These are phyloP conservation scores for Ectemnius lituratus DNA, from an alignment of 2,888 invertebrate genomes.

Conservation along the genomic window DNA sequence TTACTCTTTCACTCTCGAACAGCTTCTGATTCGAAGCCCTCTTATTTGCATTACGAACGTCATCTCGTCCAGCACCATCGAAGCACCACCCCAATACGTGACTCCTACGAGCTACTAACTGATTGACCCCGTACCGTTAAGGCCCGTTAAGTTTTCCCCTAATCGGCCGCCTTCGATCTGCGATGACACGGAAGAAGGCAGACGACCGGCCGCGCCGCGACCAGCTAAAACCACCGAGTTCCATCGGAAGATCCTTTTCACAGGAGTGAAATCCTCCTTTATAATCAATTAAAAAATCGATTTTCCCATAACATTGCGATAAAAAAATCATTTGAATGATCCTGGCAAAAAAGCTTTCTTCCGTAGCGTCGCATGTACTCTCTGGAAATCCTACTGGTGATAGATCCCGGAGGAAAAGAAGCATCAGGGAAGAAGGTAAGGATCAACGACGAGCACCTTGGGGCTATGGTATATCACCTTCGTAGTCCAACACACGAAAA, in stretches of 20 bases:
- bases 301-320: too few relatives aligned
- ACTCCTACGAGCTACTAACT: slow-evolving; percentile 55
- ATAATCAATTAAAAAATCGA: too few relatives aligned
- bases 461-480: slow-evolving; percentile 18
- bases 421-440: slow-evolving; percentile 32
- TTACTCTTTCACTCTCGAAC: neutral
- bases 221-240: too few relatives aligned
- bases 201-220: slow-evolving; percentile 3
- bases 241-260: too few relatives aligned
- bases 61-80: slow-evolving; percentile 57
- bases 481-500: slow-evolving; percentile 16
- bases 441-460: slow-evolving; percentile 8
- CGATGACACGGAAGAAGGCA: slow-evolving; percentile 30
- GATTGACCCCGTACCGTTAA: slow-evolving; percentile 60
- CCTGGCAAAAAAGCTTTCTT: too few relatives aligned
- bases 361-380: too few relatives aligned
- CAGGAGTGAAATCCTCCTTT: too few relatives aligned
- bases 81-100: slow-evolving; percentile 57
- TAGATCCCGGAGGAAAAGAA: slow-evolving; percentile 4
- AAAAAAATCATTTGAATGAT: too few relatives aligned
- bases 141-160: slow-evolving; percentile 51
- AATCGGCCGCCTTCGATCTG: slow-evolving; percentile 48
- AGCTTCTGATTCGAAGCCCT: neutral
- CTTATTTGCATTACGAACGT: slow-evolving; percentile 39
- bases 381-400: too few relatives aligned